Evolutionary conservation across 2,113 vertebrate genomes (phyloP).

Genomic region (Taurulus bubalis): DNA sequence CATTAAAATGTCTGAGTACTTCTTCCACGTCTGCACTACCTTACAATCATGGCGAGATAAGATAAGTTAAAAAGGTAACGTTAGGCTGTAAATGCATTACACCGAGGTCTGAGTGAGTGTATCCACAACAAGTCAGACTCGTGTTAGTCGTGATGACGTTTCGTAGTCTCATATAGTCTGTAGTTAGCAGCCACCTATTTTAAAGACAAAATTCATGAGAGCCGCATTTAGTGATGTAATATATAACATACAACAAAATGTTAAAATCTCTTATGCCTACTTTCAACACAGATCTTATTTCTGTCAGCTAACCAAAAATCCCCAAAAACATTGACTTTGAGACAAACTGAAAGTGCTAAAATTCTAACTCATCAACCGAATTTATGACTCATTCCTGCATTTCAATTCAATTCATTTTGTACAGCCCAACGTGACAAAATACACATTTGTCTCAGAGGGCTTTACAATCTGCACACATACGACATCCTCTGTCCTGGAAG

Average conservation of each 20-base stretch:
- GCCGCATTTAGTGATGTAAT: not conserved
- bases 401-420: too few species aligned
- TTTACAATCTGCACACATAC: too few species aligned
- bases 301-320: not conserved
- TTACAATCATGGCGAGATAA: too few species aligned
- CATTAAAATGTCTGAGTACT: too few species aligned
- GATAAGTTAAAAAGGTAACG: not conserved
- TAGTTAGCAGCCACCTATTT: not conserved
- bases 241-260: not conserved
- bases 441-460: too few species aligned
- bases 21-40: too few species aligned
- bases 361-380: not conserved
- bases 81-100: too few species aligned
- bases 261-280: not conserved
- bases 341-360: not conserved
- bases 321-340: not conserved
- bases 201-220: not conserved
- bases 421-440: too few species aligned
- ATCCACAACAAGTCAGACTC: not conserved
- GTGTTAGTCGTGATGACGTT: not conserved
- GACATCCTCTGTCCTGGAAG: too few species aligned
- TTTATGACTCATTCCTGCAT: not conserved
- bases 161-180: not conserved
- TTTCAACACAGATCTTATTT: not conserved
- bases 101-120: not conserved